Evolutionary conservation across 2,113 vertebrate species (phyloP).

Genomic region (Myocastor coypus): DNA sequence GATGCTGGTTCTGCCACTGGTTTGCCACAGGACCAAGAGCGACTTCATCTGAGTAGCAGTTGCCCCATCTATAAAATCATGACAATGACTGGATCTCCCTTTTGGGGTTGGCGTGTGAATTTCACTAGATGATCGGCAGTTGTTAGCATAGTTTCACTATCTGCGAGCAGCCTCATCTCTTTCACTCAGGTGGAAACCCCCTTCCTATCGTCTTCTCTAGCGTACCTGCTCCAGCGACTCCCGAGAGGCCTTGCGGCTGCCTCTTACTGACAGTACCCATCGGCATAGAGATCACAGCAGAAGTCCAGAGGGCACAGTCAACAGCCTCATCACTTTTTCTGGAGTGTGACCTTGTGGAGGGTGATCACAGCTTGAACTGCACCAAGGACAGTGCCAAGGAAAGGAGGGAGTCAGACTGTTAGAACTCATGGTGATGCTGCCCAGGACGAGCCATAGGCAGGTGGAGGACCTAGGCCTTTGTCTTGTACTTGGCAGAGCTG

Average conservation of each 20-base stretch:
- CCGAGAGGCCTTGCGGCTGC: neutral
- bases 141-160: neutral
- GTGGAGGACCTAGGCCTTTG: neutral
- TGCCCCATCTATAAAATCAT: constrained; percentile 19
- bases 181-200: neutral
- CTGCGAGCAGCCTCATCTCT: too few species aligned
- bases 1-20: constrained; percentile 28
- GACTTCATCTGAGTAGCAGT: constrained; percentile 51
- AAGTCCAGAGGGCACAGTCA: neutral
- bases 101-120: neutral
- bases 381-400: neutral
- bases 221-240: neutral
- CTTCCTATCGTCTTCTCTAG: neutral
- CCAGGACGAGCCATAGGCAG: neutral
- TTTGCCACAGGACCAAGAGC: neutral
- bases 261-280: neutral
- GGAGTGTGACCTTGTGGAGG: neutral
- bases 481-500: neutral
- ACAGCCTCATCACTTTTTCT: neutral
- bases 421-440: neutral
- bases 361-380: neutral
- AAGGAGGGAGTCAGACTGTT: neutral
- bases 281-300: neutral
- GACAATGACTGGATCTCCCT: neutral
- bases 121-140: neutral